These are phyloP conservation scores for Dolichoris vasculosae DNA, from an alignment of 1,140 invertebrate species.

Conservation along the genomic window DNA sequence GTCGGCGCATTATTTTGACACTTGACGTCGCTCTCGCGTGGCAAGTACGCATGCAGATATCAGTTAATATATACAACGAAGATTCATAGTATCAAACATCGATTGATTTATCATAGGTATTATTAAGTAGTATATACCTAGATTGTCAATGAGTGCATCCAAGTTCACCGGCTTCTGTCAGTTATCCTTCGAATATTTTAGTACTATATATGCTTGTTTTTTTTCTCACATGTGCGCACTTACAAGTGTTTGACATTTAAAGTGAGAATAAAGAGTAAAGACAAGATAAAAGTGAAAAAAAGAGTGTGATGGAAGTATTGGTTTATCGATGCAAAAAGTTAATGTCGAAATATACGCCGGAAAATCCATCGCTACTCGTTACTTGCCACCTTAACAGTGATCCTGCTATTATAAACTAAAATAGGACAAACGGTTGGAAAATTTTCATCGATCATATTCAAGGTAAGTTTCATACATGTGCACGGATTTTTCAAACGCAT, in stretches of 20 bases:
- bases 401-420: neutral
- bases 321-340: conserved; percentile 45
- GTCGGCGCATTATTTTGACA: conserved; percentile 45
- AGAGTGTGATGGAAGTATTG: conserved; percentile 28
- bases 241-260: neutral
- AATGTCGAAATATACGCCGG: conserved; percentile 4
- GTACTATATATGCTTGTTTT: neutral
- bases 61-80: too few species aligned
- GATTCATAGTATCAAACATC: neutral
- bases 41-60: conserved; percentile 15
- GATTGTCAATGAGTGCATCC: neutral
- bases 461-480: neutral
- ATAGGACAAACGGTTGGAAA: neutral
- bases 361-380: neutral
- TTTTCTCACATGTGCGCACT: neutral
- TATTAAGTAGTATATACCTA: neutral
- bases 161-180: conserved; percentile 20
- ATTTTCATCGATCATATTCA: too few species aligned
- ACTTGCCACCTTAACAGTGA: neutral
- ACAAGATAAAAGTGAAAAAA: conserved; percentile 35
- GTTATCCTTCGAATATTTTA: neutral
- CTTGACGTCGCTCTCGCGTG: conserved; percentile 31
- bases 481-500: conserved; percentile 19
- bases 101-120: neutral
- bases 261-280: neutral